Base-by-base conservation (phyloP, 1,140 invertebrate genomes). In the Saccostrea echinata region DNA sequence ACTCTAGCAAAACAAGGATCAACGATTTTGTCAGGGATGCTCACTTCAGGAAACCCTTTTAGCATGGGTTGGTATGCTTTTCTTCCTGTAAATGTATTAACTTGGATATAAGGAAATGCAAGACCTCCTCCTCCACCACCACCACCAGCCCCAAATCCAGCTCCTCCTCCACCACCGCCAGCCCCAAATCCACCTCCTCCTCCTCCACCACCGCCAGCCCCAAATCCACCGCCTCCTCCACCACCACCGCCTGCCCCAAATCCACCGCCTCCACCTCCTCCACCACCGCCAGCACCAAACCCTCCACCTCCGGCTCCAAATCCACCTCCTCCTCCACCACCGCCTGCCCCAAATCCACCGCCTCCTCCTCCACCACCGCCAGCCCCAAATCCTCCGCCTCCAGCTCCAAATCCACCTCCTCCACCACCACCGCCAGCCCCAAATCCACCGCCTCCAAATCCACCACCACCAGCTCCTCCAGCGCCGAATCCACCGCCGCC, bases 61-160 rank as follows among this genome's bases (percentile, higher is more conserved):
- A 76, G 33, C 68, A 76, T 76, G 16, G 68, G 68, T 76, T 76
- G 68, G 16, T 76, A 76, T 76, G 68, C 68, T 76, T 76, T 76
- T 76, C 68, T 76, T 33, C 68, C 68, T 16, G 24, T 30, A 76
- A 35, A 76, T 30, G 30, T 30, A 33, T 76, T 76, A 12, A 13
- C 68, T 33, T 16, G 13, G 11, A 76, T 27, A 33, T 76, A 76
- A 30, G 27, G 27, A 30, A 76, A 76, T 76, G 27, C 83, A 53
- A 52, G 21, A 9, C 53, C 83, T 33, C 53, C 83, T 35, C 83
- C 83, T 61, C 52, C 83, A 52, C 51, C 83, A 21, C 33, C 43
- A 12, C 18, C 83, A 0, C 43, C 83, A 0, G 9, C 82, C 0
- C n/a, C 82, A 4, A 13, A 43, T 0, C 51, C 83, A 57, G 53